Evolutionary conservation across 1,140 invertebrate genomes (phyloP), one percentile per base, ranked within the genome.

Genomic region (Drosophila quadrilineata): DNA sequence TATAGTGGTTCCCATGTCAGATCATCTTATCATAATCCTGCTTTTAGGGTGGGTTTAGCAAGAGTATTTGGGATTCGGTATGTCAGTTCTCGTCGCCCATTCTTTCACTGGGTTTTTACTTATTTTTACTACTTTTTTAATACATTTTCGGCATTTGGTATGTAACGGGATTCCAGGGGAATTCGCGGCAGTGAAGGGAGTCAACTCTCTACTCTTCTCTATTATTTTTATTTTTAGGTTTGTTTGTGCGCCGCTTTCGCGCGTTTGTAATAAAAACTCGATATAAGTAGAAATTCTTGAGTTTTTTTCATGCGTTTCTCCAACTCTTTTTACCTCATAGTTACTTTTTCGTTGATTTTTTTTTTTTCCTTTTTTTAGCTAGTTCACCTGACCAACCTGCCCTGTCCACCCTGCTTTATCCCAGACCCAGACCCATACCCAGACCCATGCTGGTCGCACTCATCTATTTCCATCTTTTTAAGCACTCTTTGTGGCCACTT

Each of bases 211-310:
- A 10, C 22, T 10, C 46, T 63, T 58, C 41, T 43, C 46, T 57
- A 48, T 35, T 36, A 29, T 64, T 22, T 68, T 67, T 75, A 14
- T 71, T 67, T 74, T 62, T 52, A 35, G 62, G 56, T 60, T 56
- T 71, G 48, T 71, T 66, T 66, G 63, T 66, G 58, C 33, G 50
- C 69, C 48, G 75, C 75, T 79, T 79, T 77, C 70, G 77, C 77
- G 77, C 77, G 69, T 84, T 82, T 82, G 77, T 84, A 82, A 82
- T 82, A 82, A 82, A 82, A 82, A 82, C 77, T 82, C 77, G 77
- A 84, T 82, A 82, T 82, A 82, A 82, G 77, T 82, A 84, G 77
- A 84, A 84, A 85, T 84, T 84, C 77, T 84, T 84, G 45, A 46
- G 21, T 45, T 60, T 12, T 36, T 54, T 58, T 49, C 31, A 5